phyloP scores from a whole-genome alignment of 2,888 invertebrate genomes.

The Oxystoma pomonae region DNA sequence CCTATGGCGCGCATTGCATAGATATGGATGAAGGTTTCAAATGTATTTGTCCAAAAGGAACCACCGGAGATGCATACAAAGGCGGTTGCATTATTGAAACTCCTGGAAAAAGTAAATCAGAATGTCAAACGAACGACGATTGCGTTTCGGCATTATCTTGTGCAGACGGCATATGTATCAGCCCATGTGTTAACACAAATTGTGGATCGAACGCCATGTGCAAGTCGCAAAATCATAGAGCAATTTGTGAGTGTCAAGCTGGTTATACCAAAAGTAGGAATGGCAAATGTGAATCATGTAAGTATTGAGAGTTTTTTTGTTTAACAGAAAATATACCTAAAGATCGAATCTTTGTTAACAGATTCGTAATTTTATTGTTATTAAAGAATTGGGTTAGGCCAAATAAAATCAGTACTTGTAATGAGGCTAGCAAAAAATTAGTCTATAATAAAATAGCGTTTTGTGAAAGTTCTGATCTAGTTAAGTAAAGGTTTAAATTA shows the following conservation, averaged over 20 bases:
- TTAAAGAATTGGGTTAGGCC: too few relatives aligned
- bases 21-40: constrained; percentile 83
- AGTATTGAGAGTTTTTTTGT: too few relatives aligned
- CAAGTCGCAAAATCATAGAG: constrained; percentile 82
- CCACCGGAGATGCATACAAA: constrained; percentile 81
- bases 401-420: too few relatives aligned
- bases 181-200: constrained; percentile 72
- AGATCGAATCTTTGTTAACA: too few relatives aligned
- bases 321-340: too few relatives aligned
- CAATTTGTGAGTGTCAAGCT: constrained; percentile 82
- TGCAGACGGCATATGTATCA: constrained; percentile 71
- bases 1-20: constrained; percentile 82
- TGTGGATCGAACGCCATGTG: constrained; percentile 85
- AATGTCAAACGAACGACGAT: constrained; percentile 69
- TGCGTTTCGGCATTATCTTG: constrained; percentile 80
- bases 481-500: too few relatives aligned
- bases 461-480: too few relatives aligned
- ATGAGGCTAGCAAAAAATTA: too few relatives aligned
- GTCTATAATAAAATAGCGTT: too few relatives aligned
- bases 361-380: too few relatives aligned
- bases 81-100: constrained; percentile 65
- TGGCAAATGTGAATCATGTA: constrained; percentile 81
- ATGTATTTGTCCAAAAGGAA: constrained; percentile 80
- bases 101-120: constrained; percentile 55
- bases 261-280: constrained; percentile 75